Percentiles rank a stretch among this genome's conserved stretches.
phyloP scores from a whole-genome alignment of 1,140 invertebrate species.

The Sarcophaga bullata region DNA sequence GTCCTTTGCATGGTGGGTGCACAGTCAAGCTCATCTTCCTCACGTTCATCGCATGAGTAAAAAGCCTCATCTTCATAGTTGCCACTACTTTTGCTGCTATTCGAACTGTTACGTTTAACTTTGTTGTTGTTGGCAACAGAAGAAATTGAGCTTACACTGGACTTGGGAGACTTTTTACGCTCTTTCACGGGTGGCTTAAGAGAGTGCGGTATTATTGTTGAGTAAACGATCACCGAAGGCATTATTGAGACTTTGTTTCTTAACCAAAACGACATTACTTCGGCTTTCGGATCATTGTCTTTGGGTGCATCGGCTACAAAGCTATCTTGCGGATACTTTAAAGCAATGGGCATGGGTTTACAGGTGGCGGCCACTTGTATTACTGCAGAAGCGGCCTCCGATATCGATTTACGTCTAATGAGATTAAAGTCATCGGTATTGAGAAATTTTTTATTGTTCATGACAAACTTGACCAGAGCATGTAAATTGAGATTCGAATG shows the following conservation, averaged over 20 bases:
- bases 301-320: slow-evolving; percentile 44
- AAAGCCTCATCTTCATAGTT: slow-evolving; percentile 48
- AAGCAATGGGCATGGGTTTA: slow-evolving; percentile 47
- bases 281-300: slow-evolving; percentile 46
- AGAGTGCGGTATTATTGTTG: slow-evolving; percentile 27
- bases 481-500: slow-evolving; percentile 53
- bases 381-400: slow-evolving; percentile 45
- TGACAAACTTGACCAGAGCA: slow-evolving; percentile 52
- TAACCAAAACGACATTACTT: slow-evolving; percentile 51
- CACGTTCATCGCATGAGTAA: slow-evolving; percentile 46
- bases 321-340: slow-evolving; percentile 44
- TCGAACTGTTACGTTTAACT: slow-evolving; percentile 48
- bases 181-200: slow-evolving; percentile 30
- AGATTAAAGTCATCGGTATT: slow-evolving; percentile 52
- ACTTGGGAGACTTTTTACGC: neutral
- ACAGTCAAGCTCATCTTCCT: slow-evolving; percentile 36
- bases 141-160: neutral
- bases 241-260: slow-evolving; percentile 47
- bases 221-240: slow-evolving; percentile 44
- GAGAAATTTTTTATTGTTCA: slow-evolving; percentile 53
- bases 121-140: neutral
- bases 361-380: slow-evolving; percentile 46
- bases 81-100: slow-evolving; percentile 48
- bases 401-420: slow-evolving; percentile 50
- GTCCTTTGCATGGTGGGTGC: no score